These are phyloP conservation scores for Galeopsomyia nigrocyanea DNA, from an alignment of 2,888 invertebrate species.

Conservation along the genomic window DNA sequence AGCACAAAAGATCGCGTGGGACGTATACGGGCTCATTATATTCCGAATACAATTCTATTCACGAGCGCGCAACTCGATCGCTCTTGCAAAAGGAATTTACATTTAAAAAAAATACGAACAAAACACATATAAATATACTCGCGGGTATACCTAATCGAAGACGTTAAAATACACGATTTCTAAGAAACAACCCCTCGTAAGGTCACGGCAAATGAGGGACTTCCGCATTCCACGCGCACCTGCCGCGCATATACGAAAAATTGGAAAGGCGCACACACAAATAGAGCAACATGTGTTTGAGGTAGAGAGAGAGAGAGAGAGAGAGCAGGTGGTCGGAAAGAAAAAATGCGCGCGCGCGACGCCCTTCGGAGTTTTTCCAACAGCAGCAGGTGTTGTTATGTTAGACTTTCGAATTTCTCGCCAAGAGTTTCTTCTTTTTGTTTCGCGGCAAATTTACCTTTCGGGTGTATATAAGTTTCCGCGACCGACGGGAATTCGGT, in stretches of 20 bases:
- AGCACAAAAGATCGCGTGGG: no score
- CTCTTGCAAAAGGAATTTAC: no score
- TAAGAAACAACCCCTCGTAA: neutral
- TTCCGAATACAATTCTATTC: no score
- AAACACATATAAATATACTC: no score
- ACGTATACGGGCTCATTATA: no score
- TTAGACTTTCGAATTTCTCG: constrained; percentile 33
- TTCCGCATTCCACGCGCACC: no score
- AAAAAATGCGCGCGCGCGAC: constrained; percentile 1
- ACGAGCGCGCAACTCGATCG: no score
- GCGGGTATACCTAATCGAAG: no score
- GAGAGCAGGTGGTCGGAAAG: constrained; percentile 3
- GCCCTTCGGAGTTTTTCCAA: constrained; percentile 22
- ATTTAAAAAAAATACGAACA: no score
- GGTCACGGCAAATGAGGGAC: no score
- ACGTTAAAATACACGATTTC: neutral
- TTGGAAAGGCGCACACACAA: constrained; percentile 25
- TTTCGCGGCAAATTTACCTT: neutral
- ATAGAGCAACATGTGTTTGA: constrained; percentile 39
- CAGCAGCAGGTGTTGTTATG: constrained; percentile 20
- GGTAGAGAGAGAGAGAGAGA: constrained; percentile 12
- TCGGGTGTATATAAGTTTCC: no score
- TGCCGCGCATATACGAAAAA: constrained; percentile 10
- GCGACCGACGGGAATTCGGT: no score
- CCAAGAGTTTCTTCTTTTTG: neutral